A percentile compares a stretch with the other conserved stretches of the same genome.
These are phyloP conservation scores for Macaria liturata DNA, from an alignment of 2,888 invertebrate species.

Conservation along the genomic window DNA sequence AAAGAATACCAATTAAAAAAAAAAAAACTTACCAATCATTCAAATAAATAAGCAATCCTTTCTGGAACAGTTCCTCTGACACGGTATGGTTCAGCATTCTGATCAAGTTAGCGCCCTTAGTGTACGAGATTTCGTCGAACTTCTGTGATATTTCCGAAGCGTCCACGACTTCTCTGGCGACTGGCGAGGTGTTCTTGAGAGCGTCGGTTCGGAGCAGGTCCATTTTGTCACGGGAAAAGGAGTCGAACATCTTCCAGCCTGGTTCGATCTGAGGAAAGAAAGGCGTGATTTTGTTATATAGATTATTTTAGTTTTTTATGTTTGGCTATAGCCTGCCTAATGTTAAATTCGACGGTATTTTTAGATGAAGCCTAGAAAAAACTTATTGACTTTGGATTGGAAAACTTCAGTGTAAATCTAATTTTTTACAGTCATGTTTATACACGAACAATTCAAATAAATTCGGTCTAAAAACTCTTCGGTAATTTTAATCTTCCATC, in stretches of 20 bases:
- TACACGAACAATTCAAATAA: too few species aligned
- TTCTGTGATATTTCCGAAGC: conserved; percentile 83
- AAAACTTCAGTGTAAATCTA: too few species aligned
- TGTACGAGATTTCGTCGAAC: conserved; percentile 83
- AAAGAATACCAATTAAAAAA: background rate
- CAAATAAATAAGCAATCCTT: conserved; percentile 79
- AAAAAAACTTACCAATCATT: conserved; percentile 75
- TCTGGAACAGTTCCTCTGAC: conserved; percentile 74
- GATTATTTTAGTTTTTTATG: too few species aligned
- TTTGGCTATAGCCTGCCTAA: too few species aligned
- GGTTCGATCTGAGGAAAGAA: conserved; percentile 75
- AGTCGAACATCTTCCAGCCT: conserved; percentile 81
- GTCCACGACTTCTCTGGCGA: conserved; percentile 76
- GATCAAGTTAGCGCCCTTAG: conserved; percentile 83
- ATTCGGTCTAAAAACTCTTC: too few species aligned
- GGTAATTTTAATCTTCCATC: too few species aligned
- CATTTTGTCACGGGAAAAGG: conserved; percentile 81
- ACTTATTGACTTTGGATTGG: too few species aligned
- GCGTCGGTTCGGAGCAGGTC: conserved; percentile 80
- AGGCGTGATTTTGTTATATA: background rate
- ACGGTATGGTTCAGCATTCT: conserved; percentile 84
- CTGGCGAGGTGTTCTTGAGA: conserved; percentile 80
- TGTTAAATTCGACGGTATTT: too few species aligned
- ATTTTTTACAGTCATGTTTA: too few species aligned
- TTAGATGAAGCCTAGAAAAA: too few species aligned